Conservation (phyloP, 2,797 vertebrate genomes). For the Numenius phaeopus region DNA sequence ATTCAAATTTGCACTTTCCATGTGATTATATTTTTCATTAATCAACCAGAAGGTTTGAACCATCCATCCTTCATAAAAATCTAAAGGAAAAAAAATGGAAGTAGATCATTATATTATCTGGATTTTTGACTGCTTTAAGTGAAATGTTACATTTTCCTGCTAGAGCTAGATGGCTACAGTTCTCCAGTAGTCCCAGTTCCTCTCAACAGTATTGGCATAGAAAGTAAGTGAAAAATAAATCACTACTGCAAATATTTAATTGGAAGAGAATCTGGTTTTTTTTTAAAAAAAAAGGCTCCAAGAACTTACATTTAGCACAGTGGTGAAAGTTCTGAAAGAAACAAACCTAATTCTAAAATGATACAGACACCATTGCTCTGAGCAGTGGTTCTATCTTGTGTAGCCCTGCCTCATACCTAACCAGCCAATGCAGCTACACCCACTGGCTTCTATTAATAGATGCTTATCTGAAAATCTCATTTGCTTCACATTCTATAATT, state of each 20-base stretch:
- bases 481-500: not conserved
- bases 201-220: not conserved
- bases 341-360: not conserved
- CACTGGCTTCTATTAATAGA: not conserved
- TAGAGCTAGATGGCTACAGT: not conserved
- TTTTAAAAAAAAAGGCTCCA: not conserved
- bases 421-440: not conserved
- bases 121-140: not conserved
- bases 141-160: not conserved
- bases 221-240: constrained; percentile 4
- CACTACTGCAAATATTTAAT: constrained; percentile 31
- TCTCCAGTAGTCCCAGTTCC: not conserved
- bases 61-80: not conserved
- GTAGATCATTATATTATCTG: not conserved
- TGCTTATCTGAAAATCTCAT: not conserved
- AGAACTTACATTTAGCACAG: not conserved
- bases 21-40: not conserved
- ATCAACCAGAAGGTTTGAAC: not conserved
- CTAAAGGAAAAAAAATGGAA: not conserved
- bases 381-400: not conserved
- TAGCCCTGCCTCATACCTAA: not conserved
- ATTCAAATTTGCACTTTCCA: not conserved
- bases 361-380: not conserved
- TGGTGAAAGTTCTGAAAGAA: not conserved
- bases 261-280: not conserved